Base-by-base conservation (phyloP, 1,140 invertebrate genomes). In the Drosophila sulfurigaster region DNA sequence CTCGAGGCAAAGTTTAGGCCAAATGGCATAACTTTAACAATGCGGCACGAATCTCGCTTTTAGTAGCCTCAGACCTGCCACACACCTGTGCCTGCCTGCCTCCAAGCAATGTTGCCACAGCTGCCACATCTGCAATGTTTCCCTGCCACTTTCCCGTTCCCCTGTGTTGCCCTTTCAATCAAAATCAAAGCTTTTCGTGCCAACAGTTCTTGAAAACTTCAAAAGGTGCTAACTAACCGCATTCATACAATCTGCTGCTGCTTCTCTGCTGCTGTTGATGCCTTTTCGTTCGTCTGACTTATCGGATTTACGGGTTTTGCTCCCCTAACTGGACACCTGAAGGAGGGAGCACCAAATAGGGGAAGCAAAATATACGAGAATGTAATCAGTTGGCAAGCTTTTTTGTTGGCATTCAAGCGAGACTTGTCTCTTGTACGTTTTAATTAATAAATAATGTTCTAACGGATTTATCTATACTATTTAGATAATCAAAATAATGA, bases 221-320 rank as follows among this genome's bases (percentile, higher is more conserved):
- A 60, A 54, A 65, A 48, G 54, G 72, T 76, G 66, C 82, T 83
- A 83, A 83, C 82, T 86, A 86, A 62, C 60, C 48, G 78, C 65
- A 85, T 81, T 81, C 74, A 49, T 25, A n/a, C 48, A 49, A 49
- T 25, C 20, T 49, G 20, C 48, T 46, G 45, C 15, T 25, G 20
- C 20, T 25, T 25, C 3, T 25, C 20, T 49, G 20, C 20, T 38
- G 35, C 8, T 38, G 6, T 32, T 32, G 30, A 32, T 32, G 35
- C 35, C 35, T 10, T 38, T 38, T 38, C 7, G 7, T 28, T 43
- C 41, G 11, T 43, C n/a, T 3, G n/a, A 43, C 41, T 43, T 43
- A 43, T 43, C 41, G n/a, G 41, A 43, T 43, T 13, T 43, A 41
- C 8, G 4, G 41, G n/a, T 13, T 43, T 43, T n/a, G 11, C 41